Conservation (phyloP, 2,888 invertebrate species). For the Sminthurinus aureus region DNA sequence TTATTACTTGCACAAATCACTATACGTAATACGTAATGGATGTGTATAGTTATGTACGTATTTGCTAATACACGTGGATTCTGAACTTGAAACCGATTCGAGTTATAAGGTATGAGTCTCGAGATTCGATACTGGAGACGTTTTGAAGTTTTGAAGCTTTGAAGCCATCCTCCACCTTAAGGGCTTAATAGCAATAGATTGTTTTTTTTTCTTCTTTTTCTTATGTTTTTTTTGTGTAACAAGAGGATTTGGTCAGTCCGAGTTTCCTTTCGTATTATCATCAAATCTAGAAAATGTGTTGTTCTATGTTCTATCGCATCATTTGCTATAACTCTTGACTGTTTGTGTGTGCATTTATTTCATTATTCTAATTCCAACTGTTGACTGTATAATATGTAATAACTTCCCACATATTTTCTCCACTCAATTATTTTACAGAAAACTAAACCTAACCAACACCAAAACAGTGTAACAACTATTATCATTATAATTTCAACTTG, state of each 20-base stretch:
- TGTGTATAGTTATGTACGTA: neutral
- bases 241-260: slow-evolving; percentile 4
- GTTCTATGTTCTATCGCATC: slow-evolving; percentile 7
- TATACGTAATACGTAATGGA: no score
- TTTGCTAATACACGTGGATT: slow-evolving; percentile 9
- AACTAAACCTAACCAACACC: neutral
- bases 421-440: slow-evolving; percentile 6
- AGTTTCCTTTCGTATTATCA: slow-evolving; percentile 11
- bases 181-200: slow-evolving; percentile 12
- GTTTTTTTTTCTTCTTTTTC: neutral
- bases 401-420: slow-evolving; percentile 16
- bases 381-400: neutral
- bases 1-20: no score
- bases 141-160: neutral
- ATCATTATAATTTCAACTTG: neutral
- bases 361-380: slow-evolving; percentile 12
- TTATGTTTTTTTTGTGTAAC: neutral
- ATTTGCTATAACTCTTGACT: slow-evolving; percentile 13
- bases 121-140: neutral
- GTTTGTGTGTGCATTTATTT: slow-evolving; percentile 1
- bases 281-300: slow-evolving; percentile 20
- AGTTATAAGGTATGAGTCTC: neutral
- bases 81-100: neutral
- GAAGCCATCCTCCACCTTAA: slow-evolving; percentile 13
- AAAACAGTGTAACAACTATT: neutral